A percentile compares a stretch with the other conserved stretches of the same genome.
Evolutionary conservation across 1,140 invertebrate species (phyloP).

Genomic region (Plectrocnemia conspersa): DNA sequence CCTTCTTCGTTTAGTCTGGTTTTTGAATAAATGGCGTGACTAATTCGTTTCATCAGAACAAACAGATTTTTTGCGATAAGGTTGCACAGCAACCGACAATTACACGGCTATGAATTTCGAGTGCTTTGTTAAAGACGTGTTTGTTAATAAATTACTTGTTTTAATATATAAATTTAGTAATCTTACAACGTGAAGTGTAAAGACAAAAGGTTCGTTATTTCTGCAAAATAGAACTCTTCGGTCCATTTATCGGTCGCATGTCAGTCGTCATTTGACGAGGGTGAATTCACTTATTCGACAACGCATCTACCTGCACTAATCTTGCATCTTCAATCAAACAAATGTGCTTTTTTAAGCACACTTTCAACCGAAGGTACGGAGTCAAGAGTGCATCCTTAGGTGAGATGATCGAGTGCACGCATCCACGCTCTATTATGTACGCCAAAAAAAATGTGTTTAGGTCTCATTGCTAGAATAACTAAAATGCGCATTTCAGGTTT

Average conservation of each 20-base stretch:
- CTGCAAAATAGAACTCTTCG: too few species aligned
- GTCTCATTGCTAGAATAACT: too few species aligned
- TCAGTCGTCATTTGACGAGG: slow-evolving; percentile 33
- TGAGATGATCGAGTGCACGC: slow-evolving; percentile 21
- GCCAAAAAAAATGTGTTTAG: too few species aligned
- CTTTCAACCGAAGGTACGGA: slow-evolving; percentile 1
- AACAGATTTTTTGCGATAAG: not conserved
- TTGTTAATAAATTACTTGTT: too few species aligned
- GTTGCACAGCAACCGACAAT: not conserved
- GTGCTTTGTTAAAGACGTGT: too few species aligned
- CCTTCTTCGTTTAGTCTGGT: slow-evolving; percentile 20
- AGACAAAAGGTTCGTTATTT: too few species aligned
- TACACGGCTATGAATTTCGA: slow-evolving; percentile 1
- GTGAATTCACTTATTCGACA: slow-evolving; percentile 36
- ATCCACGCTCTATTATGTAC: slow-evolving; percentile 3
- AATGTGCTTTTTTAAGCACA: slow-evolving; percentile 19
- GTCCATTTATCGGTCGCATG: slow-evolving; percentile 33
- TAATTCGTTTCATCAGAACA: slow-evolving; percentile 8
- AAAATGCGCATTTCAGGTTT: too few species aligned
- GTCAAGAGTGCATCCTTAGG: slow-evolving; percentile 25
- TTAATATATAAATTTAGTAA: too few species aligned
- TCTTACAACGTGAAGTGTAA: too few species aligned
- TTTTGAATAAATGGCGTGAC: slow-evolving; percentile 18
- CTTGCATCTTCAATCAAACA: slow-evolving; percentile 34
- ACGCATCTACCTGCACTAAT: slow-evolving; percentile 34